Base-by-base conservation (phyloP, 2,888 invertebrate genomes). In the Lydus trimaculatus region DNA sequence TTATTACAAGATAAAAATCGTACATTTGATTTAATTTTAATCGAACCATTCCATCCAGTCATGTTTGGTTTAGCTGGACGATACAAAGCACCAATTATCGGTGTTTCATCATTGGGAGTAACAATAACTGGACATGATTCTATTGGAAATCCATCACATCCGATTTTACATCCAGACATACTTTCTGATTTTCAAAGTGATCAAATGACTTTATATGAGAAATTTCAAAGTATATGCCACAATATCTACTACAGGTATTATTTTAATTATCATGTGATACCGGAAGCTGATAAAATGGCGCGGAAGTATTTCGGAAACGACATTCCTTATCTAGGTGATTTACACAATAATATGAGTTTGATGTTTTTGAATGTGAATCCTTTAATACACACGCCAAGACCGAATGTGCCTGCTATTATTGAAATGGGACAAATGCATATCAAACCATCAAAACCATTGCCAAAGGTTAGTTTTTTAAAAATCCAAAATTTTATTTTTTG, bases 271-370 rank as follows among this genome's bases (percentile, higher is more conserved):
- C n/a, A n/a, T n/a, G n/a, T n/a, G n/a, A n/a, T 75, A 15, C 79
- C 79, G 1, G 71, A 69, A 68, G 72, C 78, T 65, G 80, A 84
- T 66, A 61, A 73, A 64, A 67, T 83, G 17, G 79, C 79, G 2
- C 77, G 73, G 58, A 79, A 77, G 66, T 82, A 83, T 74, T 78
- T 85, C 20, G 83, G 85, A 0, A 66, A 78, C n/a, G 75, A 81
- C 69, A 73, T 82, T 48, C 83, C 84, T 9, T 74, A 82, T 63
- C 62, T 84, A 9, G 75, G 72, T 4, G 83, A 83, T 11, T 75
- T 84, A 4, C 80, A 81, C 62, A 77, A 71, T 65, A 82, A 82
- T 71, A 75, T 82, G 25, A 83, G 82, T 66, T 69, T 82, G 67
- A 59, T 83, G 17, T 79, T 84, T 67, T 66, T 82, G 25, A 82